Base-by-base conservation (phyloP, 2,797 vertebrate genomes). In the Myiotriccus ornatus region DNA sequence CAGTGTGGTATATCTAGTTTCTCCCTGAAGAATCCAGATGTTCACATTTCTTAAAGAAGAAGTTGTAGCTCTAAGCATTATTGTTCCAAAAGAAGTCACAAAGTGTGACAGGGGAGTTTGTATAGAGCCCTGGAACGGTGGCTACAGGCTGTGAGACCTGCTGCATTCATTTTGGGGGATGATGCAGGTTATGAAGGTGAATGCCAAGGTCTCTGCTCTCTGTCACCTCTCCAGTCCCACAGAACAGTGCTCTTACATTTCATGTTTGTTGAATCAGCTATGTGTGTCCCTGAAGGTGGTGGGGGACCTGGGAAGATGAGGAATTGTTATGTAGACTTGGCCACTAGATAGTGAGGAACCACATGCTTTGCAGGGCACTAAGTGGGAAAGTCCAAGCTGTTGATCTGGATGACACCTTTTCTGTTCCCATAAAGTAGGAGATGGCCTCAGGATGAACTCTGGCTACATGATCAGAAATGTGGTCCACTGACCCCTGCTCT, bases 171-270 rank as follows among this genome's bases (percentile, higher is more conserved):
- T 67, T 17, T 2, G 6, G 28, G 20, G 44, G 16, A 4, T 7
- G 28, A 27, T 7, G 30, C 8, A 5, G 12, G 18, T 44, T 30
- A 44, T 2, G 5, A 74, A 37, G 53, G 9, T 53, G 35, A 44
- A 14, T 2, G 24, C 6, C 1, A 4, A 37, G 9, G 3, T 28
- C 25, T 35, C 34, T 59, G 24, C 35, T 60, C 18, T 32, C 18
- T 44, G 14, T 35, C 6, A 13, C 22, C 30, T 27, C 64, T 57
- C n/a, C 52, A 32, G 55, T 17, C 52, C 20, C 46, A 25, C 10
- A 1, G 1, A 15, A 21, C 1, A 37, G 6, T 0, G 3, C 25
- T 71, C 35, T 34, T 1, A 0, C 0, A 3, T 55, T 10, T 65
- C 35, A 9, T 1, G 5, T 14, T 20, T 24, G 23, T 50, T 41